These are phyloP conservation scores for Glossophaga mutica DNA, from an alignment of 2,797 vertebrate species.

Conservation along the genomic window DNA sequence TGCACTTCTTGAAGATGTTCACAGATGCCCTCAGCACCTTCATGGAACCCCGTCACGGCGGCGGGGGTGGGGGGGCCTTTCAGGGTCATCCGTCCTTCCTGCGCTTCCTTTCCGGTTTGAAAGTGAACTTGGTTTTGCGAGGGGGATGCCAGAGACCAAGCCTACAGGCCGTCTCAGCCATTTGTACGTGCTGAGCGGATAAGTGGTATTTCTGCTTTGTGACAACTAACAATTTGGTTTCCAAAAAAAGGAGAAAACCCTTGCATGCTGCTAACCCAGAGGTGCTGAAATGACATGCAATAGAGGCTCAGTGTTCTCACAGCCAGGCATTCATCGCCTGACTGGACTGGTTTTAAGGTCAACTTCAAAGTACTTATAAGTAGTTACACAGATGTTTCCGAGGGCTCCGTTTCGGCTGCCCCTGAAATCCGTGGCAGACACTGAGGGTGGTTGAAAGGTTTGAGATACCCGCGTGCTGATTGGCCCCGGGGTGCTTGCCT, in stretches of 20 bases:
- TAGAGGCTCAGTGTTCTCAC: neutral
- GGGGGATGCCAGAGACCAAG: neutral
- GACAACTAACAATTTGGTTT: neutral
- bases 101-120: neutral
- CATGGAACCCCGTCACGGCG: neutral
- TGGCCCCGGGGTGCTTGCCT: slow-evolving; percentile 62
- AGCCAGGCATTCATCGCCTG: neutral
- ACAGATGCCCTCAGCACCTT: neutral
- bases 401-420: neutral
- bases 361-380: neutral
- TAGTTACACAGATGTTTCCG: neutral
- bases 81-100: neutral
- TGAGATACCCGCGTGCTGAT: slow-evolving; percentile 54
- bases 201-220: neutral
- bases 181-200: neutral
- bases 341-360: neutral
- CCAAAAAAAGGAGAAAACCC: neutral
- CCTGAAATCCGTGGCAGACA: slow-evolving; percentile 2
- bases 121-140: neutral
- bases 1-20: neutral
- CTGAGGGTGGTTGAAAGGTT: slow-evolving; percentile 23
- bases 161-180: neutral
- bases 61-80: neutral
- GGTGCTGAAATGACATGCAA: neutral
- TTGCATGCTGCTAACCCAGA: neutral